These are phyloP conservation scores for Corythornis vintsioides DNA, from an alignment of 2,113 vertebrate species.

Conservation along the genomic window DNA sequence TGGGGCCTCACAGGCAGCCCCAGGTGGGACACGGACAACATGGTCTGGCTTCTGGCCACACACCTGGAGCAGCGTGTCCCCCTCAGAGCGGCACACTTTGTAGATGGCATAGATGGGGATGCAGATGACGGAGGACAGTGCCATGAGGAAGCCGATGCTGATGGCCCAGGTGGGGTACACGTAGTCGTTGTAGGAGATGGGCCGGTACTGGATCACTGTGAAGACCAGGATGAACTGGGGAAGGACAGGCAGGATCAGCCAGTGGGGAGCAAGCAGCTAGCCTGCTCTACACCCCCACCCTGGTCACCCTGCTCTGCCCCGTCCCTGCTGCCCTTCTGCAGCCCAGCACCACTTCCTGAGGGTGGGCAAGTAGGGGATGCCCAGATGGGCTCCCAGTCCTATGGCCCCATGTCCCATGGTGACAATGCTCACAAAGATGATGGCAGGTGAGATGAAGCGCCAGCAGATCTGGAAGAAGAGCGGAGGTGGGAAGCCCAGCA, in stretches of 20 bases:
- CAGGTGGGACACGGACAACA: neutral
- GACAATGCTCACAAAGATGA: conserved; percentile 88
- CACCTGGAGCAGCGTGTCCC: conserved; percentile 92
- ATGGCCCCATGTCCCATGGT: neutral
- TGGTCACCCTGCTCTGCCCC: fast-evolving
- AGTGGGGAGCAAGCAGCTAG: neutral
- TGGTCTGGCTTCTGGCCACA: neutral
- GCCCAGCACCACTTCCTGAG: neutral
- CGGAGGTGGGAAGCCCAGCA: conserved; percentile 96
- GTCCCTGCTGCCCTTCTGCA: neutral
- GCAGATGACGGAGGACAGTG: conserved; percentile 93
- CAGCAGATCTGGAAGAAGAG: conserved; percentile 98
- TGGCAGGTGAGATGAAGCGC: conserved; percentile 94
- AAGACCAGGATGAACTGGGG: conserved; percentile 95
- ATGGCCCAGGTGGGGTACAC: conserved; percentile 92
- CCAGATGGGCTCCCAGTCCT: neutral
- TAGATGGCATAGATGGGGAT: conserved; percentile 93
- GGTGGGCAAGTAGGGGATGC: neutral
- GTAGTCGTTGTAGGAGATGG: conserved; percentile 94
- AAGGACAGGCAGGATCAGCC: conserved; percentile 5
- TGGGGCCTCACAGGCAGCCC: neutral
- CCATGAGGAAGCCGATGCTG: conserved; percentile 92
- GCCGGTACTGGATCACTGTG: conserved; percentile 97
- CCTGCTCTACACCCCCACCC: neutral
- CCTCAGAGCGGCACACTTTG: conserved; percentile 87